Percentiles rank a stretch among this genome's conserved stretches.
These are phyloP conservation scores for Actias luna DNA, from an alignment of 2,888 invertebrate species.

Conservation along the genomic window DNA sequence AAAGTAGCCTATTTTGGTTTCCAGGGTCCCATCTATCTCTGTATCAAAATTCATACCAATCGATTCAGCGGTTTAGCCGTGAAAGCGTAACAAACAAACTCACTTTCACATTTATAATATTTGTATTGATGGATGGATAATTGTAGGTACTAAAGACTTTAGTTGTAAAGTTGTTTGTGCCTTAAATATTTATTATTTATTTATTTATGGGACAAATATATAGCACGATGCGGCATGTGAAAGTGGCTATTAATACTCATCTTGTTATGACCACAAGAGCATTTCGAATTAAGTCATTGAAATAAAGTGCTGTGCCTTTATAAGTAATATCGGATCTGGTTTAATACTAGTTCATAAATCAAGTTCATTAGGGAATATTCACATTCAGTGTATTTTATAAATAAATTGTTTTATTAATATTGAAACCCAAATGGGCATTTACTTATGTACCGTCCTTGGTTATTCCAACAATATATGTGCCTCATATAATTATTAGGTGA, in stretches of 20 bases:
- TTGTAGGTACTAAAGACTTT: too few species aligned
- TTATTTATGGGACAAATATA: background rate
- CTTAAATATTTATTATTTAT: background rate
- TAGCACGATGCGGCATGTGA: constrained; percentile 1
- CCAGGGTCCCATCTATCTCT: too few species aligned
- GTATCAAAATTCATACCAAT: too few species aligned
- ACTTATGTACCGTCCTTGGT: too few species aligned
- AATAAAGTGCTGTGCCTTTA: constrained; percentile 3
- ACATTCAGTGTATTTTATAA: background rate
- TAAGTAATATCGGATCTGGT: constrained; percentile 7
- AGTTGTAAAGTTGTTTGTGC: too few species aligned
- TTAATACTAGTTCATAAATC: constrained; percentile 11
- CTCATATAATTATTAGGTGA: too few species aligned
- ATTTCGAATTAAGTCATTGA: constrained; percentile 13
- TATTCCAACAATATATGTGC: too few species aligned
- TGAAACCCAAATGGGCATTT: background rate
- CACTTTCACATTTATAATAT: too few species aligned
- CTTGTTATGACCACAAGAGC: constrained; percentile 3
- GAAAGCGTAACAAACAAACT: too few species aligned
- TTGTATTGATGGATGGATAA: too few species aligned
- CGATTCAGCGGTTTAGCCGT: too few species aligned
- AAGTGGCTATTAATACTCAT: constrained; percentile 5
- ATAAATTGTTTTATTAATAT: background rate
- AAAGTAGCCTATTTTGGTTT: too few species aligned
- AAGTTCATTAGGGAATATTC: background rate